Base-by-base conservation (phyloP, 2,797 vertebrate species). In the Siniperca scherzeri region DNA sequence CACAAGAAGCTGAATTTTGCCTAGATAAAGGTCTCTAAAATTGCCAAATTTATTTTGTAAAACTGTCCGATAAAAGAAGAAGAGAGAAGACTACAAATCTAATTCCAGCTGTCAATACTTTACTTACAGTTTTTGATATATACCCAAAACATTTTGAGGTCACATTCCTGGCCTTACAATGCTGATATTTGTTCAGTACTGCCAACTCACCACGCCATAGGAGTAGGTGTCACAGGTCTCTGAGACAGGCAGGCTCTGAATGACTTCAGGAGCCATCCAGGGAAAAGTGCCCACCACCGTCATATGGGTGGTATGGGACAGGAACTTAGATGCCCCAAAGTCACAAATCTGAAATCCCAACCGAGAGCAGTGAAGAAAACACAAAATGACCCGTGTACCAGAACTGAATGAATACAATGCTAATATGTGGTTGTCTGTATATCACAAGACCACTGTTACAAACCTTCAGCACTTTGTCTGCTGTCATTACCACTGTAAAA, bases 221-320 rank as follows among this genome's bases (percentile, higher is more conserved):
- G 98, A 99, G 89, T 99, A 99, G 0, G 98, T 97, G 93, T 99
- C 98, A 88, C 98, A 99, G 22, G 98, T 99, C 95, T 99, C 98
- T 52, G 98, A 98, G 75, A 99, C 97, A 11, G 98, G 98, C 75
- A 99, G 97, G 83, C 98, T 99, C 55, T 99, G 98, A 82, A 99
- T 99, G 87, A 99, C 98, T 91, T 99, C 98, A 61, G 98, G 98
- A 64, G 98, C 98, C 98, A 99, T 99, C 98, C 98, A 99, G 0
- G 98, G 98, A 87, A 99, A 99, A 40, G 98, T 99, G 76, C 98
- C 98, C 92, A 99, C 98, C 93, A 99, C 95, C 1, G 98, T 98
- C 98, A 99, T 99, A 70, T 99, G 97, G 52, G 98, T 99, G 30
- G 98, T 99, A 67, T 99, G 98, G 55, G 97, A 97, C 84, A 98